These are phyloP conservation scores for Serranus cabrilla DNA, from an alignment of 2,797 vertebrate species.

Conservation along the genomic window DNA sequence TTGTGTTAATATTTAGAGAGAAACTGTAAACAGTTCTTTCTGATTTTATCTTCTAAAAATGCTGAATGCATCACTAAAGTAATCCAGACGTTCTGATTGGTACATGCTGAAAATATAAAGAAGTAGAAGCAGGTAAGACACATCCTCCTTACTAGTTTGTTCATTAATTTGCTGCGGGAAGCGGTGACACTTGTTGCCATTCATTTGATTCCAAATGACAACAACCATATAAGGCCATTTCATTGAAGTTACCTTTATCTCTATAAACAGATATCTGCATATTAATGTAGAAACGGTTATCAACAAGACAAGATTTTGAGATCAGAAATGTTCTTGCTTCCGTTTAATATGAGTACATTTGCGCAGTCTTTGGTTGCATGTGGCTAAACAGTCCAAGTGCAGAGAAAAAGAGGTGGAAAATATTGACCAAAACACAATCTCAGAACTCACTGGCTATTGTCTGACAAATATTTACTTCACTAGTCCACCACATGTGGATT, in stretches of 20 bases:
- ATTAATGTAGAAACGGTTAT: too few relatives aligned
- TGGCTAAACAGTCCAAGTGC: too few relatives aligned
- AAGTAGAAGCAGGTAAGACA: not conserved
- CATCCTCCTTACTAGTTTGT: not conserved
- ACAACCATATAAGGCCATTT: not conserved
- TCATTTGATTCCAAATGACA: not conserved
- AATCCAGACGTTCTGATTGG: not conserved
- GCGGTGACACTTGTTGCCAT: constrained; percentile 7
- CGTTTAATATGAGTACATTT: too few relatives aligned
- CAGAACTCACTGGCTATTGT: too few relatives aligned
- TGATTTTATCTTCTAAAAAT: not conserved
- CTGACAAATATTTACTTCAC: not conserved
- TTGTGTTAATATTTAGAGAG: not conserved
- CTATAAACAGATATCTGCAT: too few relatives aligned
- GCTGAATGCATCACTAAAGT: not conserved
- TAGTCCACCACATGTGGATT: not conserved
- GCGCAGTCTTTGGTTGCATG: too few relatives aligned
- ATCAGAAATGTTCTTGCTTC: too few relatives aligned
- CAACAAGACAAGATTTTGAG: too few relatives aligned
- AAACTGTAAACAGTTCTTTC: not conserved
- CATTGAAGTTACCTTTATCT: not conserved
- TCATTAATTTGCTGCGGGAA: not conserved
- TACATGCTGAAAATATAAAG: not conserved
- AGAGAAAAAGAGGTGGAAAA: too few relatives aligned
- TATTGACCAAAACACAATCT: too few relatives aligned